Evolutionary conservation across 2,888 invertebrate species (phyloP), one percentile per base, ranked within the genome.

Genomic region (Peribatodes rhomboidaria): DNA sequence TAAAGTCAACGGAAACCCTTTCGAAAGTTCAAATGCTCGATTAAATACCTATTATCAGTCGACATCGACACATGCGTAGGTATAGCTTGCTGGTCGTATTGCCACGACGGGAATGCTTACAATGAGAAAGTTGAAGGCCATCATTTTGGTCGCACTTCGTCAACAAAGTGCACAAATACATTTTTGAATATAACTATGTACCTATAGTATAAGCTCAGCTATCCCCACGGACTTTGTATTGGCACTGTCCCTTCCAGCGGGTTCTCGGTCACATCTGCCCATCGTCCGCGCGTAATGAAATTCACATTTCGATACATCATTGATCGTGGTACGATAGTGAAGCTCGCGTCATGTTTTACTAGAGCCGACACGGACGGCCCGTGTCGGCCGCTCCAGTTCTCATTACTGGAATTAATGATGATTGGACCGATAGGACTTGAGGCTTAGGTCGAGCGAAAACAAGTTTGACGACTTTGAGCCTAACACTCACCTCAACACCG

Each of bases 291-390:
- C 78, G 81, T 84, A 82, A 86, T 84, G 81, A 83, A 85, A 83
- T 79, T 80, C 82, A 80, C 80, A 82, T 84, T 79, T 83, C 88
- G 85, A 88, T 87, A 83, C 86, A 88, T 88, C 87, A 88, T 84
- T 82, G 88, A 87, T 87, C 82, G 87, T 83, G 85, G 81, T 78
- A 81, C 79, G 88, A 88, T 87, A 86, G 86, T 83, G 77, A 72
- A 74, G 76, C 77, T 77, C n/a, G 74, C 78, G 85, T 88, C 87
- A 86, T 88, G 87, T 88, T 88, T 27, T 86, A 88, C 86, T 85
- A 87, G 82, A 82, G 79, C 78, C 74, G 82, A 88, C 87, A 85
- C 80, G 84, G 84, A 82, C 80, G 83, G 80, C 77, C 83, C 80
- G 76, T 83, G 86, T 85, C 81, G 79, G 27, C 27, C 6, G n/a